Evolutionary conservation across 2,797 vertebrate species (phyloP), one percentile per base, ranked within the genome.

Genomic region (Channa striata): DNA sequence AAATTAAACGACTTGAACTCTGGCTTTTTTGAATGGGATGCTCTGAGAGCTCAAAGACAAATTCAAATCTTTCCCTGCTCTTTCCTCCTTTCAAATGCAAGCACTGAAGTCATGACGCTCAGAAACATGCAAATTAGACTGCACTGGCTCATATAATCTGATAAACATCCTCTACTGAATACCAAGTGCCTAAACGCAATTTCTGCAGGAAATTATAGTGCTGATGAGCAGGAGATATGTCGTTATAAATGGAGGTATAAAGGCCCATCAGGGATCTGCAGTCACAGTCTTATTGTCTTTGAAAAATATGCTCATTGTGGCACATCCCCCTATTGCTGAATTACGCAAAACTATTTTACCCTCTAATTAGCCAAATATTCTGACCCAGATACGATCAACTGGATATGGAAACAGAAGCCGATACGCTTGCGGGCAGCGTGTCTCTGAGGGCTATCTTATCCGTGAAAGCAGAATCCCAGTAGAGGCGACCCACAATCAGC

Each of bases 281-380:
- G 81, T 88, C 80, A 73, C 74, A 81, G 77, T 72, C 74, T 79
- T 81, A 86, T 87, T 92, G 87, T 89, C 76, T 87, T 89, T 84
- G 72, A 86, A 87, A 89, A 87, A 83, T 73, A 53, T 60, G 51
- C 71, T 78, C 78, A 77, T 72, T 71, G 75, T 80, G 54, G 42
- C 81, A 77, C 68, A 44, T 67, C 46, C 53, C 40, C 69, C 60
- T 74, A 77, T 83, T 77, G 82, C 80, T 72, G 61, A 89, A 85
- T 80, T 80, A 68, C 11, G 12, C 78, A 77, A 77, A 82, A 71
- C 56, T 48, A 59, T 83, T 89, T 88, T 76, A 63, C 78, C 80
- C 77, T 82, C 84, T 90, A 89, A 94, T 93, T 90, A 90, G 88
- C 82, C 69, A 85, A 91, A 90, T 91, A 89, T 84, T 85, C 86